Evolutionary conservation across 2,797 vertebrate species (phyloP), one percentile per base, ranked within the genome.

Genomic region (Pseudopleuronectes americanus): DNA sequence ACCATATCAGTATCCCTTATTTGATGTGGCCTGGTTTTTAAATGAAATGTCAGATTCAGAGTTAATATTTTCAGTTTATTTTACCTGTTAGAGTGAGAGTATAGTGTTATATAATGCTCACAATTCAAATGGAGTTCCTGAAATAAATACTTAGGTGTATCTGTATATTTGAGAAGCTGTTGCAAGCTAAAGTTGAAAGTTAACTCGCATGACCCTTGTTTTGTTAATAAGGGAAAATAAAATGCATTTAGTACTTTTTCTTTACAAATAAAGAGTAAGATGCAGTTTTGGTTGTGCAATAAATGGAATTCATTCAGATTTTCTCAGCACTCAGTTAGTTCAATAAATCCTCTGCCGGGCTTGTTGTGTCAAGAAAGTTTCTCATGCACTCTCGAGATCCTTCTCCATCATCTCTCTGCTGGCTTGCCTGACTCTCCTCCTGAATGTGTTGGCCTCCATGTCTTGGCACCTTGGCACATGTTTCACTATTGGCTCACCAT

Each of bases 371-470:
- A 31, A 52, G 68, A 69, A 88, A 82, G 62, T 86, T 90, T 69
- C 21, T 2, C 54, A n/a, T 59, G 36, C 45, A 64, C 81, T 76
- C 36, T 1, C 22, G 57, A 70, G 22, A 80, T 77, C 77, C 74
- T 21, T 71, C 77, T 58, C 66, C 70, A 66, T 62, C 69, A 41
- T 81, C 76, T 57, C 53, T 70, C 64, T 57, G 59, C 66, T 88
- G 87, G 81, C 81, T 73, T 38, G 69, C 70, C 69, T 6, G 79
- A 65, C 70, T 81, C 66, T 79, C 76, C 68, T 71, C 23, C 84
- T 90, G 74, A 90, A 90, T 87, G 57, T 78, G 81, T 84, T 90
- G 91, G 90, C 89, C 66, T 77, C 78, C 0, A 51, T 75, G 45
- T 79, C 67, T 79, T 71, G 75, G 86, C 79, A 70, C 77, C 68